Conservation (phyloP, 2,113 vertebrate genomes). For the Ptychochromis oligacanthus region DNA sequence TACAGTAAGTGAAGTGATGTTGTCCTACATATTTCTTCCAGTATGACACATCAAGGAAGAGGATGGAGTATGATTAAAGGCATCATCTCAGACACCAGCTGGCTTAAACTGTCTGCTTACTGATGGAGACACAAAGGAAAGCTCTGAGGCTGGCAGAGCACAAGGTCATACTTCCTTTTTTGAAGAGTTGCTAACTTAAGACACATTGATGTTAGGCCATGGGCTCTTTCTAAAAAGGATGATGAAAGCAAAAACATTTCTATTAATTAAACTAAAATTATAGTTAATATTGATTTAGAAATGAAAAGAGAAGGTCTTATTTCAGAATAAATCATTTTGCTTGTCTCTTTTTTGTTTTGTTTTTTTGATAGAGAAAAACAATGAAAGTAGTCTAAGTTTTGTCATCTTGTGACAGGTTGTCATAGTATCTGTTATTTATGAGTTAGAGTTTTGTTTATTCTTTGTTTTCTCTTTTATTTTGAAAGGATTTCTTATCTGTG, state of each 20-base stretch:
- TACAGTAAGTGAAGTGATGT: conserved; percentile 53
- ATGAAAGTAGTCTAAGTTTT: not conserved
- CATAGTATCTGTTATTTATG: not conserved
- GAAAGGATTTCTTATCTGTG: not conserved
- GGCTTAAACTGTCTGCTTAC: conserved; percentile 44
- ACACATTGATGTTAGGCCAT: conserved; percentile 1
- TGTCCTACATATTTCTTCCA: conserved; percentile 51
- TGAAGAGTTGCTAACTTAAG: conserved; percentile 17
- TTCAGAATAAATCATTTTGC: not conserved
- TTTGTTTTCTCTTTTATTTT: fast-evolving
- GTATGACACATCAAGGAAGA: conserved; percentile 51
- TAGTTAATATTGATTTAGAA: not conserved
- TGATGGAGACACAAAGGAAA: conserved; percentile 47
- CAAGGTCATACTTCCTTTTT: conserved; percentile 12
- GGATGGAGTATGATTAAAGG: conserved; percentile 49
- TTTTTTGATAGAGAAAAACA: not conserved
- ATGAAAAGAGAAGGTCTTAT: not conserved
- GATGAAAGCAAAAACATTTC: not conserved
- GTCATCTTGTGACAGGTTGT: not conserved
- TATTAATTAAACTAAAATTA: not conserved
- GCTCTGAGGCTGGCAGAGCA: conserved; percentile 11
- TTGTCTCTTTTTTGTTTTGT: not conserved
- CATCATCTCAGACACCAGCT: conserved; percentile 50
- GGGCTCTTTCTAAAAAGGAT: not conserved
- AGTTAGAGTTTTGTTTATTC: not conserved